Evolutionary conservation across 2,113 vertebrate species (phyloP), one percentile per base, ranked within the genome.

Genomic region (Bombycilla garrulus): DNA sequence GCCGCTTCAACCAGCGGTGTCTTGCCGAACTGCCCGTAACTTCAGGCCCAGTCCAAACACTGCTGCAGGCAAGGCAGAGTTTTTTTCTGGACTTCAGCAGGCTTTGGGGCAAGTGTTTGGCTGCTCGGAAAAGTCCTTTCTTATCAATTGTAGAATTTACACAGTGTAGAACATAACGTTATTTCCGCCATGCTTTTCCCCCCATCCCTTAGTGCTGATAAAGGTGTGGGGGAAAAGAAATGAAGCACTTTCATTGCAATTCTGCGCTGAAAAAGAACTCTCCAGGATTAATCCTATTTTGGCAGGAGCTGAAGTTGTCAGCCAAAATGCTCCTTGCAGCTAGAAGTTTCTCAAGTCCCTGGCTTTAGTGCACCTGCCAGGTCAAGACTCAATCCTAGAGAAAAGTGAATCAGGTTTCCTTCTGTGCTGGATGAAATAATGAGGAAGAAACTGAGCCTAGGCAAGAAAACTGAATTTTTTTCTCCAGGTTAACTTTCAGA

Each of bases 321-420:
- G 86, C 42, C 4, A 60, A 86, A 92, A 79, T 26, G 23, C 3
- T 91, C n/a, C 20, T 89, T 5, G 10, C 21, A 28, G 24, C 5
- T 13, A 57, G 6, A 60, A 51, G 53, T 79, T 88, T 86, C 57
- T 86, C 77, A 50, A 65, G 44, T 58, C 5, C 10, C 47, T 13
- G 2, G 4, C 6, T 79, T 45, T 90, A 88, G 73, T 84, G 61
- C 29, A 62, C 36, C 69, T 88, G 36, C 26, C 6, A 12, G 57
- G 64, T 60, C 86, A 93, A 93, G 44, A 94, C 81, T 31, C 0
- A 2, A 87, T 93, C 29, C 36, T 47, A 94, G 28, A 86, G 84
- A 62, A 96, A 94, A 70, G 70, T 12, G 18, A 86, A 94, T 86
- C 64, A 28, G 3, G 3, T 96, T 97, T 95, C 85, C 14, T 48